A percentile compares a stretch with the other conserved stretches of the same genome.
phyloP scores from a whole-genome alignment of 1,140 invertebrate species.

The Solenopsis fugax region DNA sequence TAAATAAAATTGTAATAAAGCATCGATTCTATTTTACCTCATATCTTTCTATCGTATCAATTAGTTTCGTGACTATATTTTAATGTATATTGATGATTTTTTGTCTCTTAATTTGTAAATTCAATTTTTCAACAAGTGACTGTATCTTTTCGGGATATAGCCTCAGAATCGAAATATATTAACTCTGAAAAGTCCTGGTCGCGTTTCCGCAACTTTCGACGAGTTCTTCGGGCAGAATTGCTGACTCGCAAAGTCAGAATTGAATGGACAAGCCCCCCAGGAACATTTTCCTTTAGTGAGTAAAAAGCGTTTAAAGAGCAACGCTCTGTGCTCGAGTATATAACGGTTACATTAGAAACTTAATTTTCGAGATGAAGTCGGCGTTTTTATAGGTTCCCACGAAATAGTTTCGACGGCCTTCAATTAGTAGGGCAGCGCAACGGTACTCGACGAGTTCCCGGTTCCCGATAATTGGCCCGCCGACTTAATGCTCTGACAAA shows the following conservation, averaged over 20 bases:
- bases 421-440: conserved; percentile 34
- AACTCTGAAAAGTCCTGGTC: neutral
- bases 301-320: conserved; percentile 61
- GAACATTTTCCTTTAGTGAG: conserved; percentile 19
- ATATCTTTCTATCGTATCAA: no score
- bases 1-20: no score
- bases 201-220: conserved; percentile 33
- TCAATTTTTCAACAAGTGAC: neutral
- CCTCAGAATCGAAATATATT: neutral
- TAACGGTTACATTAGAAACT: conserved; percentile 56
- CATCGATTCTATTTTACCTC: no score
- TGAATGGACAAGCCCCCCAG: neutral
- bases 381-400: conserved; percentile 55
- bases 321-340: conserved; percentile 33
- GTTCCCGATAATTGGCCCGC: conserved; percentile 59
- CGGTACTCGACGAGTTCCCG: conserved; percentile 43
- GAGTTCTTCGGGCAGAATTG: neutral
- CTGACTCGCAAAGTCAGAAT: conserved; percentile 46
- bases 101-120: neutral
- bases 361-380: conserved; percentile 58
- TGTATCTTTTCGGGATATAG: neutral
- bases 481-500: conserved; percentile 61
- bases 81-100: neutral
- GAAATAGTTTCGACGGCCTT: conserved; percentile 52
- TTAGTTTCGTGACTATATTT: no score